These are phyloP conservation scores for Bombylius discolor DNA, from an alignment of 2,888 invertebrate species.

Conservation along the genomic window DNA sequence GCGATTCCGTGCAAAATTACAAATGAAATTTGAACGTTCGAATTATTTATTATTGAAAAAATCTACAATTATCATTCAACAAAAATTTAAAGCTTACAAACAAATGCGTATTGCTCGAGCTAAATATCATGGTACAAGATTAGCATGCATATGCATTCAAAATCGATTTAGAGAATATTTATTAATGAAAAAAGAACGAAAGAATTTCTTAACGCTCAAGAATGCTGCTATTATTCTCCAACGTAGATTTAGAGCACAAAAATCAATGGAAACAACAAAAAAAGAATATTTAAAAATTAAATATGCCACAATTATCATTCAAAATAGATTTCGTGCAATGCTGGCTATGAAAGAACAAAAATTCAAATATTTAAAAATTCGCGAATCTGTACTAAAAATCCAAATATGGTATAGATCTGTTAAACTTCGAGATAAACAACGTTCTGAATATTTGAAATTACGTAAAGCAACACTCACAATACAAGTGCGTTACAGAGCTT, in stretches of 20 bases:
- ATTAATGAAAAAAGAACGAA: slow-evolving; percentile 15
- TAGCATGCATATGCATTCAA: too few species aligned
- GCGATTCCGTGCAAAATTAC: too few species aligned
- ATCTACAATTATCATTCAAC: too few species aligned
- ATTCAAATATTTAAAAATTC: slow-evolving; percentile 1
- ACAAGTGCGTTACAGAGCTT: slow-evolving; percentile 26
- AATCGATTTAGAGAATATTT: too few species aligned
- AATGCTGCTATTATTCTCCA: slow-evolving; percentile 25
- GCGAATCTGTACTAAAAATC: slow-evolving; percentile 16
- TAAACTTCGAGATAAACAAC: slow-evolving; percentile 4
- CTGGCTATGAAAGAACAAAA: slow-evolving; percentile 27
- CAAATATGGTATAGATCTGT: slow-evolving; percentile 13
- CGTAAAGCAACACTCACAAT: slow-evolving; percentile 18
- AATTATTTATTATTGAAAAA: too few species aligned
- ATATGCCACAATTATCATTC: slow-evolving; percentile 18
- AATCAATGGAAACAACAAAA: slow-evolving; percentile 12
- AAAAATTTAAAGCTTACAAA: too few species aligned
- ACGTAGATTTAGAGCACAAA: slow-evolving; percentile 20
- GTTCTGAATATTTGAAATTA: slow-evolving; percentile 7
- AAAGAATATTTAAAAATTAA: slow-evolving; percentile 17
- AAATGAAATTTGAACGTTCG: too few species aligned
- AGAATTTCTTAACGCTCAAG: slow-evolving; percentile 20
- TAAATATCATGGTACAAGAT: too few species aligned
- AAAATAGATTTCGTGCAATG: slow-evolving; percentile 29
- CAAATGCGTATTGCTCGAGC: too few species aligned